Conservation (phyloP, 2,888 invertebrate genomes). For the Endomychus coccineus region DNA sequence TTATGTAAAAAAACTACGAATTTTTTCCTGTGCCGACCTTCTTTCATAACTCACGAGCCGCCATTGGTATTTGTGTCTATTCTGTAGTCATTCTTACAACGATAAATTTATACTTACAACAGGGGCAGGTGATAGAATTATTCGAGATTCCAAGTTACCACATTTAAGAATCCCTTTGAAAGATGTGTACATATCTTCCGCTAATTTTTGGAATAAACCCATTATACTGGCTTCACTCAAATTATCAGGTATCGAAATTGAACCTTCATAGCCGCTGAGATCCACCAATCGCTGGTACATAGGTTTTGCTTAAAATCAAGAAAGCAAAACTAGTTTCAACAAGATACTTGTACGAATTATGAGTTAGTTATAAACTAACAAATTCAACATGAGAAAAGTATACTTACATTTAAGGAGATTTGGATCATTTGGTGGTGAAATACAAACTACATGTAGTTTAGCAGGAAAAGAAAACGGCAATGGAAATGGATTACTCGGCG, state of each 20-base stretch:
- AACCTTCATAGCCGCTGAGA: constrained; percentile 60
- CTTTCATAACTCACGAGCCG: too few species aligned
- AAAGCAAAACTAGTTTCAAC: constrained; percentile 17
- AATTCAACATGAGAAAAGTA: not conserved
- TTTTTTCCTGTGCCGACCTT: too few species aligned
- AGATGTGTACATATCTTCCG: constrained; percentile 65
- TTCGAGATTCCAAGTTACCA: constrained; percentile 65
- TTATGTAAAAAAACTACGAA: too few species aligned
- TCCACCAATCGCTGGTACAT: constrained; percentile 77
- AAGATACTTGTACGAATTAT: too few species aligned
- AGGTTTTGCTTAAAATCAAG: constrained; percentile 54
- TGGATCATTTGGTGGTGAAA: constrained; percentile 58
- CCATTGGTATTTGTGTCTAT: too few species aligned
- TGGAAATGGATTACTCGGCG: constrained; percentile 51
- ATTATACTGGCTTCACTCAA: constrained; percentile 41
- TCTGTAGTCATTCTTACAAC: not conserved
- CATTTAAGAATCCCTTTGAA: constrained; percentile 67
- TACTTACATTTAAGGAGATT: constrained; percentile 43
- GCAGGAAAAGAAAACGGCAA: constrained; percentile 74
- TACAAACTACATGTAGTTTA: constrained; percentile 68
- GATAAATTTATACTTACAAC: too few species aligned
- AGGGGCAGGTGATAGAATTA: constrained; percentile 69
- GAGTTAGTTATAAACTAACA: not conserved
- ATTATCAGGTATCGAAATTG: constrained; percentile 52
- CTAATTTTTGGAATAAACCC: constrained; percentile 57